A percentile compares a stretch with the other conserved stretches of the same genome.
These are phyloP conservation scores for Epicauta chinensis DNA, from an alignment of 1,140 invertebrate genomes.

Conservation along the genomic window DNA sequence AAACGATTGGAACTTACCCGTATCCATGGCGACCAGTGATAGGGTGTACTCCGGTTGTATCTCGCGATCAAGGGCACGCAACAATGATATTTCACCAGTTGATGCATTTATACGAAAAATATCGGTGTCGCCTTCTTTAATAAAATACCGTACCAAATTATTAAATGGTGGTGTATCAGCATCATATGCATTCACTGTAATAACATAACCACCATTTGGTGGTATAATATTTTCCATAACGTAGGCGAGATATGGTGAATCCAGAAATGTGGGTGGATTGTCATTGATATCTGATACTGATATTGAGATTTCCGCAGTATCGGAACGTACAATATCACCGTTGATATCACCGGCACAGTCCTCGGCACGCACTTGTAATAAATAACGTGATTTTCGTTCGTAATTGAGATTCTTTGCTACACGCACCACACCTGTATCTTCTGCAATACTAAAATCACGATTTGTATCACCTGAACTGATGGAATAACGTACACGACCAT, in stretches of 20 bases:
- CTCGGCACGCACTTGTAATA: conserved; percentile 78
- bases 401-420: conserved; percentile 89
- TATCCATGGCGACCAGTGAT: conserved; percentile 86
- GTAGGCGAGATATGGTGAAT: conserved; percentile 84
- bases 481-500: conserved; percentile 81
- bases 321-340: conserved; percentile 52
- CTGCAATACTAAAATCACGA: conserved; percentile 82
- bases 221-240: conserved; percentile 88
- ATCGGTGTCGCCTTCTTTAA: conserved; percentile 86
- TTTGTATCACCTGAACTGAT: conserved; percentile 86
- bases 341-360: conserved; percentile 67
- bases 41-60: conserved; percentile 72
- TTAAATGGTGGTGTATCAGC: conserved; percentile 87
- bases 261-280: conserved; percentile 84
- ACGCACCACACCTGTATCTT: conserved; percentile 80
- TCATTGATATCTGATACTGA: conserved; percentile 90
- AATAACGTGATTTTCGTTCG: conserved; percentile 79
- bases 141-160: conserved; percentile 81
- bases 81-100: conserved; percentile 77
- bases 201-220: conserved; percentile 67
- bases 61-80: conserved; percentile 78
- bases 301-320: conserved; percentile 66
- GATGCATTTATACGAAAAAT: conserved; percentile 84
- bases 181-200: conserved; percentile 78
- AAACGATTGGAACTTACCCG: too few species aligned